Base-by-base conservation (phyloP, 2,797 vertebrate genomes). In the Microctenopoma lineatum region DNA sequence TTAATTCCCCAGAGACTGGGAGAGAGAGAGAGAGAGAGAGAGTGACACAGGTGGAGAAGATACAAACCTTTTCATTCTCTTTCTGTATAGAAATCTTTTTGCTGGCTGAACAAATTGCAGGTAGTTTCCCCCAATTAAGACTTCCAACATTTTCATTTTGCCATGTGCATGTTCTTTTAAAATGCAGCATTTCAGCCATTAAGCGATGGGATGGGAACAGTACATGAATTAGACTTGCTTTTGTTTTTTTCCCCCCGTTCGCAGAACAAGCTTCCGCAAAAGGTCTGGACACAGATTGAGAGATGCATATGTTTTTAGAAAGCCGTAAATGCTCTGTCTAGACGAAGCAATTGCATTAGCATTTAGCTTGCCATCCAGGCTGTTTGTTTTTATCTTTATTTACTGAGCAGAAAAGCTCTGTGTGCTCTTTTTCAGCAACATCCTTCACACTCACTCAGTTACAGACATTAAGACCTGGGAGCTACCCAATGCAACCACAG, bases 21-120 rank as follows among this genome's bases (percentile, higher is more conserved):
- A 66, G 61, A 18, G 61, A 16, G 57, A 59, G 42, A 18, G 42
- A 66, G 61, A 18, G 61, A 18, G 57, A 59, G 42, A 18, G 42
- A 63, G 45, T 16, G 15, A 64, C 51, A 64, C 11, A 27, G 42
- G 56, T 14, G 41, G 36, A 41, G 32, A 46, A 68, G 38, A 77
- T 13, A 55, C 3, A 15, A 46, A 41, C 45, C 52, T 39, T 70
- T 81, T 2, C 21, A 21, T 21, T 62, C 34, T 51, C 46, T 57
- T 5, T 77, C 76, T 90, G 79, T 90, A 91, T 90, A 91, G 89
- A 92, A 92, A 91, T 71, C 88, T 83, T 92, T 92, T 90, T 89
- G 89, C 88, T 62, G 88, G 70, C 77, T 87, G 81, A 87, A 85
- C 83, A 89, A 91, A 93, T 93, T 91, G 86, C 61, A 83, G 87